phyloP scores from a whole-genome alignment of 2,797 vertebrate genomes.

The Cirrhinus molitorella region DNA sequence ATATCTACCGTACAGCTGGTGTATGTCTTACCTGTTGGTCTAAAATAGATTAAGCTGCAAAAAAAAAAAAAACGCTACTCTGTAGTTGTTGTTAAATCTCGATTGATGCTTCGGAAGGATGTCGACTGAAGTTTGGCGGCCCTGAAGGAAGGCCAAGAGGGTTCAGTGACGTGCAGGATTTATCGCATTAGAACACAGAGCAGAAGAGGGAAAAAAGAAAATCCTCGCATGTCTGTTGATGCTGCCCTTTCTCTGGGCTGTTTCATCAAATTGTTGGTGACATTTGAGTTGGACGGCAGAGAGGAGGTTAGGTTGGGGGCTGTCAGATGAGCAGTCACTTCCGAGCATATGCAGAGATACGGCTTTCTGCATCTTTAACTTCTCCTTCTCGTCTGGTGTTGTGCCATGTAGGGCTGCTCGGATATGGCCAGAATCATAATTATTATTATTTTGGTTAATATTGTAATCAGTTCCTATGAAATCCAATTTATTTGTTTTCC shows the following conservation, averaged over 20 bases:
- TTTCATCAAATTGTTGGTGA: constrained; percentile 78
- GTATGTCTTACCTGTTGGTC: background rate
- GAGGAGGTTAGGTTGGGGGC: constrained; percentile 55
- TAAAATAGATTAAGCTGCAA: background rate
- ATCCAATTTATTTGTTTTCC: too few relatives aligned
- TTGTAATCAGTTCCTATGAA: too few relatives aligned
- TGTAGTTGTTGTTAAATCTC: background rate
- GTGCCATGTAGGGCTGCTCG: background rate
- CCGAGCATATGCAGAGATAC: constrained; percentile 17
- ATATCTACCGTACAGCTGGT: background rate
- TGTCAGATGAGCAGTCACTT: constrained; percentile 32
- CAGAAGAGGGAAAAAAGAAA: constrained; percentile 10
- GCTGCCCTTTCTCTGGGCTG: constrained; percentile 66
- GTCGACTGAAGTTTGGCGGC: background rate
- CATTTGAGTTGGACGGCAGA: constrained; percentile 73
- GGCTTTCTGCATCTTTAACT: constrained; percentile 7
- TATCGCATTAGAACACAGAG: constrained; percentile 44
- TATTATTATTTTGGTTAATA: background rate
- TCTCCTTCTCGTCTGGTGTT: background rate
- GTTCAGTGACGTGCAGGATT: constrained; percentile 22
- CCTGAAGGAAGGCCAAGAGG: background rate
- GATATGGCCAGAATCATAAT: background rate
- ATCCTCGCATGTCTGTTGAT: constrained; percentile 12
- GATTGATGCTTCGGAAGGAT: background rate
- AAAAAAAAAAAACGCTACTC: background rate